Base-by-base conservation (phyloP, 2,797 vertebrate species). In the Paramormyrops hopkinsi region DNA sequence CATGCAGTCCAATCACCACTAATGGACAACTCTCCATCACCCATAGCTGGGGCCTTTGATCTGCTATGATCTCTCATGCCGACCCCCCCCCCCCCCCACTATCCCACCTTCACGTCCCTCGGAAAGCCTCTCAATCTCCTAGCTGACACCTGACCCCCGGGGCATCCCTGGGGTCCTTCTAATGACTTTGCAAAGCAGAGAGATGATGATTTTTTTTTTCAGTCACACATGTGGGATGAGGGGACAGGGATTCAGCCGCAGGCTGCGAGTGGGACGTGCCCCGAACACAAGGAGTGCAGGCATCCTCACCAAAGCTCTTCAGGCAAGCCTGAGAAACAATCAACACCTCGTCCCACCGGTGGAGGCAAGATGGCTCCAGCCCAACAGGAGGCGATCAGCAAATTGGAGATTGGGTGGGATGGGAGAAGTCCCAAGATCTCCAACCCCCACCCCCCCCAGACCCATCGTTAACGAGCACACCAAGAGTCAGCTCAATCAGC, bases 111-210 rank as follows among this genome's bases (percentile, higher is more conserved):
- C 85, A 56, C 91, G 86, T 89, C 92, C 88, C 83, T 79, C 25
- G 22, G 5, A 53, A 25, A 90, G 53, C 65, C 90, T 91, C 92
- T 92, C 89, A 90, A 92, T 88, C 8, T 85, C 69, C 90, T 79
- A 84, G 48, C 48, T 92, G 92, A 93, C 92, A 91, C 90, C 91
- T 92, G 92, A 93, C 62, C 92, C 92, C 84, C 1, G 0, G 19
- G 41, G 89, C 89, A 92, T 90, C 87, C 46, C 0, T 17, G 91
- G 91, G 90, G 90, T 89, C 46, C 87, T 89, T 7, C 62, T 92
- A 92, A 93, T 92, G 92, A 92, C 92, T 90, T 87, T n/a, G 87
- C 91, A 92, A 91, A 92, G 89, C 90, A 91, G 88, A 90, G 89
- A 90, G 59, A 48, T 50, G 44, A 91, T 91, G 33, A 33, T n/a